Evolutionary conservation across 2,797 vertebrate species (phyloP).

Genomic region (Chelon labrosus): DNA sequence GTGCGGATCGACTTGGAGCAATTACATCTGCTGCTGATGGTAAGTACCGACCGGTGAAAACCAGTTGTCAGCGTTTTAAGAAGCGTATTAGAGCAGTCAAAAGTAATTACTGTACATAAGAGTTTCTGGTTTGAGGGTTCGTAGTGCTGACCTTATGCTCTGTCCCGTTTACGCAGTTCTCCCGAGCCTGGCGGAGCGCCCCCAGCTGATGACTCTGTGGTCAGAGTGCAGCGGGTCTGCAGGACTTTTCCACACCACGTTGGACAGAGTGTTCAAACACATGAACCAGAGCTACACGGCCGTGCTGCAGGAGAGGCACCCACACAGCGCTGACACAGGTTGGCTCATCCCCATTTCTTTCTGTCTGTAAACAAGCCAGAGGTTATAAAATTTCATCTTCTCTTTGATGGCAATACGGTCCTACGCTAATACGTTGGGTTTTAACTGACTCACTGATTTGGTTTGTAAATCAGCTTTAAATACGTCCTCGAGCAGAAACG

Average conservation of each 20-base stretch:
- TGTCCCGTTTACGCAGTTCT: conserved; percentile 82
- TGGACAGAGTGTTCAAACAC: conserved; percentile 90
- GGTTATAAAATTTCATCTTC: neutral
- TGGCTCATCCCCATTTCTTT: neutral
- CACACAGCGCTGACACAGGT: conserved; percentile 89
- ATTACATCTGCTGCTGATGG: conserved; percentile 90
- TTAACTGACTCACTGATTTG: conserved; percentile 14
- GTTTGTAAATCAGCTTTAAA: conserved; percentile 19
- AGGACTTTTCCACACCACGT: conserved; percentile 92
- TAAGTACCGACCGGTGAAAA: conserved; percentile 65
- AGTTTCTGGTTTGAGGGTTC: conserved; percentile 8
- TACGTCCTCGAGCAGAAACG: neutral
- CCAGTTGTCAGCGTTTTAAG: neutral
- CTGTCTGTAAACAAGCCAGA: conserved; percentile 20
- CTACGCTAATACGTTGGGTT: neutral
- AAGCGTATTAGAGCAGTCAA: neutral
- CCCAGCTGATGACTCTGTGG: conserved; percentile 92
- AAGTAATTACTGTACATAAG: neutral
- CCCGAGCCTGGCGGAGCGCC: conserved; percentile 89
- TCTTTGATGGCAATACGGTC: neutral
- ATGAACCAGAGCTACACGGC: conserved; percentile 86
- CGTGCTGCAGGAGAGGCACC: conserved; percentile 85
- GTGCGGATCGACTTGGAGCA: conserved; percentile 87
- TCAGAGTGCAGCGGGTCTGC: conserved; percentile 90
- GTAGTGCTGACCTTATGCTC: neutral